Percentiles rank a stretch among this genome's conserved stretches.
phyloP scores from a whole-genome alignment of 2,888 invertebrate species.

The Dimorphilus gyrociliatus region DNA sequence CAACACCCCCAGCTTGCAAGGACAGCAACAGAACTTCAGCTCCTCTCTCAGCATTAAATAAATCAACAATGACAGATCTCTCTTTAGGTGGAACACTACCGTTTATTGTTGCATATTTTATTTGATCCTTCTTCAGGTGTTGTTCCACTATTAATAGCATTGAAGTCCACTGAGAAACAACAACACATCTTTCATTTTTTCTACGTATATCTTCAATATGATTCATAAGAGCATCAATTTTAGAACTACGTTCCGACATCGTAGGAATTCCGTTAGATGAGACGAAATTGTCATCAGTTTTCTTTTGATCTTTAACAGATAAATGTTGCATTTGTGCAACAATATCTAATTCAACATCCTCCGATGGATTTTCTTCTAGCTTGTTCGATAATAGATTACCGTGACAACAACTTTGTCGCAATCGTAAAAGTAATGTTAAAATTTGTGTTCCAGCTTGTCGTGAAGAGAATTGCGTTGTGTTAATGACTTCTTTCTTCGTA shows the following conservation, averaged over 20 bases:
- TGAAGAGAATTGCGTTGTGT: too few relatives aligned
- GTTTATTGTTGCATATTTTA: conserved; percentile 43
- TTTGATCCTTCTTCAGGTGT: conserved; percentile 45
- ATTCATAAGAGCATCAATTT: conserved; percentile 17
- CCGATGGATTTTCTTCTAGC: conserved; percentile 11
- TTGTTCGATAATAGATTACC: too few relatives aligned
- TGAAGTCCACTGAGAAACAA: conserved; percentile 85
- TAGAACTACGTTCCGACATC: conserved; percentile 5
- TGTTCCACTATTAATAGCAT: conserved; percentile 55
- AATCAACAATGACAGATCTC: conserved; percentile 51
- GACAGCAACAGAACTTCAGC: conserved; percentile 61
- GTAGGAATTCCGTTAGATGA: neutral
- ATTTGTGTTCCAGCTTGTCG: conserved; percentile 21
- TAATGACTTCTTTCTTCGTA: too few relatives aligned
- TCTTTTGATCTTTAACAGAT: conserved; percentile 31
- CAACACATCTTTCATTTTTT: conserved; percentile 38
- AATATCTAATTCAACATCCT: conserved; percentile 27
- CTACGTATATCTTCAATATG: conserved; percentile 13
- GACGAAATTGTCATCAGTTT: conserved; percentile 39
- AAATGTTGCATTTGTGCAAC: conserved; percentile 35
- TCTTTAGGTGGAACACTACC: conserved; percentile 51
- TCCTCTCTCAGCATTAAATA: conserved; percentile 57
- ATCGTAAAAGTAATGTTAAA: conserved; percentile 59
- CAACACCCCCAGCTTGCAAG: conserved; percentile 80
- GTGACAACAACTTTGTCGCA: conserved; percentile 78